Evolutionary conservation across 2,888 invertebrate genomes (phyloP).

Genomic region (Didymodactylos carnosus): DNA sequence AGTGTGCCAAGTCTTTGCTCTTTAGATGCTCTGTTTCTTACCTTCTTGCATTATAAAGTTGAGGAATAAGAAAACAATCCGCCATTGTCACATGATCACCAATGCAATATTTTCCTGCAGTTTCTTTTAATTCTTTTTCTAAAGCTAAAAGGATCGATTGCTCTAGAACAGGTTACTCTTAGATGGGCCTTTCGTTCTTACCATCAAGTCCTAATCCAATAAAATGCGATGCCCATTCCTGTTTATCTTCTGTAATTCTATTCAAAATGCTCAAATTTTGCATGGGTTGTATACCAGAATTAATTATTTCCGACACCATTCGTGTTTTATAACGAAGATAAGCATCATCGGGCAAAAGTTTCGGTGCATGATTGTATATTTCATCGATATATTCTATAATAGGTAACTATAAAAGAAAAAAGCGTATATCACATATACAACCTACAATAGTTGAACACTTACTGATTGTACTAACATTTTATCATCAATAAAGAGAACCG

Average conservation of each 20-base stretch:
- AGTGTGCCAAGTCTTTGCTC: no score
- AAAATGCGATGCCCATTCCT: slow-evolving; percentile 81
- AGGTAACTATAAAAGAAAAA: not conserved
- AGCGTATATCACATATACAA: not conserved
- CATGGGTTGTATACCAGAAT: slow-evolving; percentile 42
- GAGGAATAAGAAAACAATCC: slow-evolving; percentile 81
- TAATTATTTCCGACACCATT: not conserved
- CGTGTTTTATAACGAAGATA: not conserved
- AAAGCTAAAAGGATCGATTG: not conserved
- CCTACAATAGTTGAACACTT: not conserved
- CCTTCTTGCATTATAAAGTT: slow-evolving; percentile 80
- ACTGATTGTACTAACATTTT: not conserved
- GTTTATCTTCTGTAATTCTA: slow-evolving; percentile 43
- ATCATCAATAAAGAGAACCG: not conserved
- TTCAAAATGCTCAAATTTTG: slow-evolving; percentile 74
- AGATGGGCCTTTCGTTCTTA: slow-evolving; percentile 31
- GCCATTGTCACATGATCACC: slow-evolving; percentile 81
- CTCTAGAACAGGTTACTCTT: slow-evolving; percentile 40
- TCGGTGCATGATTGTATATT: not conserved
- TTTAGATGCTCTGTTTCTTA: no score
- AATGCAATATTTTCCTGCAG: slow-evolving; percentile 58
- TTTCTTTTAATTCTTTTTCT: slow-evolving; percentile 22
- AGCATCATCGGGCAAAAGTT: not conserved
- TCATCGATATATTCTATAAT: not conserved
- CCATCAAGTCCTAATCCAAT: slow-evolving; percentile 59